Percentiles rank a stretch among this genome's conserved stretches.
phyloP scores from a whole-genome alignment of 2,797 vertebrate genomes.

The Neomorphus geoffroyi region DNA sequence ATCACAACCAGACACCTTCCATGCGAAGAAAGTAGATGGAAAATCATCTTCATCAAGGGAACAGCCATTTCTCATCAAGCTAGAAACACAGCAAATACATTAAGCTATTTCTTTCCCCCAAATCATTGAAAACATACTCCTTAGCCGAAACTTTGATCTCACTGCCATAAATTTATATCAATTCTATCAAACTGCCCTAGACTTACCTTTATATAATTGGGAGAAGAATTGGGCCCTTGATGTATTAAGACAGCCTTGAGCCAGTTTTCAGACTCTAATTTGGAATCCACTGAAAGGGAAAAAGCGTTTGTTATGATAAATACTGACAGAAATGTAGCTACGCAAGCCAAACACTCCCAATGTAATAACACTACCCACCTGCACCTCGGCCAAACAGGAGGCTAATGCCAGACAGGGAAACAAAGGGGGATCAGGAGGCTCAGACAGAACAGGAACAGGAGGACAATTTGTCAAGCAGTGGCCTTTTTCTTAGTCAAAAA shows the following conservation, averaged over 20 bases:
- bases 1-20: background rate
- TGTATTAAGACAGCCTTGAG: background rate
- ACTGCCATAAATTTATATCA: background rate
- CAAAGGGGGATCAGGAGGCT: background rate
- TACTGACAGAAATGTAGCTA: conserved; percentile 25
- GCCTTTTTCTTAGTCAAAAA: conserved; percentile 12
- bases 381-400: conserved; percentile 8
- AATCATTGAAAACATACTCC: background rate
- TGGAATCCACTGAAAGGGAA: background rate
- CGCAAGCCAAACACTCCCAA: background rate
- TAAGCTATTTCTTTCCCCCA: background rate
- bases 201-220: background rate
- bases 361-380: conserved; percentile 10
- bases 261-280: conserved; percentile 6
- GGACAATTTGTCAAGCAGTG: background rate
- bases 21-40: background rate
- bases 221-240: background rate
- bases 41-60: background rate
- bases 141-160: background rate
- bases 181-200: background rate
- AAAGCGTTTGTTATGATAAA: conserved; percentile 34
- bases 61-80: background rate
- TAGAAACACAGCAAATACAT: background rate
- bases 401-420: background rate
- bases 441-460: conserved; percentile 18